Percentiles rank a stretch among this genome's conserved stretches.
Evolutionary conservation across 2,113 vertebrate species (phyloP).

Genomic region (Malaclemys terrapin): DNA sequence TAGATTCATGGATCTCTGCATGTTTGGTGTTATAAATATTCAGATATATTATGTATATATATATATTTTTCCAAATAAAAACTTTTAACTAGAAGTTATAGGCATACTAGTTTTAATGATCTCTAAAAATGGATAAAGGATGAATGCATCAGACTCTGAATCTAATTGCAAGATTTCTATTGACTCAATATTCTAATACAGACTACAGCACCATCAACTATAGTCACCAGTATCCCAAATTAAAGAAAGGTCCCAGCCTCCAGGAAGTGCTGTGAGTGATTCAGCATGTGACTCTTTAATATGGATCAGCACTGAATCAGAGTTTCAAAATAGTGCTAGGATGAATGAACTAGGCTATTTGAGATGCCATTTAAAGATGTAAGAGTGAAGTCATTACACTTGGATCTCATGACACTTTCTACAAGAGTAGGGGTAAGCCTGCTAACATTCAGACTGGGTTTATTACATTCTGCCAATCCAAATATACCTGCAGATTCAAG

Average conservation of each 20-base stretch:
- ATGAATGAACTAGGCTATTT: fast-evolving
- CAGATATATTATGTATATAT: background rate
- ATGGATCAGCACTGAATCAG: background rate
- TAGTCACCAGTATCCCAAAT: slow-evolving; percentile 10
- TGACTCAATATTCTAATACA: slow-evolving; percentile 43
- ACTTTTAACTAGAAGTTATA: slow-evolving; percentile 22
- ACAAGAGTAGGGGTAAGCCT: background rate
- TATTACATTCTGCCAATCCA: no score
- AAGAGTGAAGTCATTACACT: background rate
- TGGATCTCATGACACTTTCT: fast-evolving
- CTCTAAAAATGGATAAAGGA: slow-evolving; percentile 60
- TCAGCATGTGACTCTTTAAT: background rate
- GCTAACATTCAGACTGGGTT: no score
- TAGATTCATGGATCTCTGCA: background rate
- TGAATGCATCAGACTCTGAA: slow-evolving; percentile 58
- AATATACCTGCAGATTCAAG: no score
- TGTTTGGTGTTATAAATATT: slow-evolving; percentile 51
- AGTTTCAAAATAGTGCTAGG: background rate
- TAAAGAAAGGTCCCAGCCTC: slow-evolving; percentile 52
- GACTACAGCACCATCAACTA: background rate
- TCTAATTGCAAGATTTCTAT: slow-evolving; percentile 58
- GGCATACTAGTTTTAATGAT: slow-evolving; percentile 59
- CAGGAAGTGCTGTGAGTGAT: background rate
- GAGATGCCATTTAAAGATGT: background rate
- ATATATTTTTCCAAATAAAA: slow-evolving; percentile 24